Base-by-base conservation (phyloP, 2,888 invertebrate species). In the Capitulum mitella region DNA sequence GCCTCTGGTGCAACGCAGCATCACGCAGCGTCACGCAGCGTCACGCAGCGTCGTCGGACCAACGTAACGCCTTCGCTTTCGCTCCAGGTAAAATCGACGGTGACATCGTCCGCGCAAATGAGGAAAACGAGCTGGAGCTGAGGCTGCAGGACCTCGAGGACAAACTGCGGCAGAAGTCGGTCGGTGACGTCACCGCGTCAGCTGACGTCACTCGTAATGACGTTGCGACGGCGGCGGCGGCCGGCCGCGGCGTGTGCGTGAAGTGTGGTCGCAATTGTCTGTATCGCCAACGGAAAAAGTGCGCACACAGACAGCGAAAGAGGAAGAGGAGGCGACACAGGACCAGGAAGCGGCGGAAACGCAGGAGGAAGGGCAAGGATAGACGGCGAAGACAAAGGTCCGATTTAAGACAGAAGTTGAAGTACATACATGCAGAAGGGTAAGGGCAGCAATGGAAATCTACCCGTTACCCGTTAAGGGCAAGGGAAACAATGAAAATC, bases 91-190 rank as follows among this genome's bases (percentile, higher is more conserved):
- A 58, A 29, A 29, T 58, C 29, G 58, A 58, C 88, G 94, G 94
- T 0, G 94, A 94, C 86, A 94, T 94, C 81, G 94, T 94, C 0
- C 87, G 94, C 82, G 91, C 93, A 58, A 90, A 91, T 83, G 84
- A 86, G 34, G 83, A 86, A 80, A 87, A 88, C 82, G 87, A 88
- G 81, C 83, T 88, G 84, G 87, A 88, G 81, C 86, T 87, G 85
- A 85, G 87, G 10, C 84, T 87, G 51, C 87, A 88, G 79, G 89
- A 88, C 84, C 80, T 58, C 10, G 58, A 58, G 12, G 58, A 58
- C 58, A 29, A 58, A 29, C 58, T 58, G 58, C 29, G 29, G n/a
- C 5, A 12, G 43, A 43, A 43, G 43, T 8, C 43, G n/a, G 2
- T 54, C 26, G 8, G 12, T 5, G 58, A 26, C n/a, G 58, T 29